Evolutionary conservation across 2,888 invertebrate species (phyloP).

Genomic region (Argyresthia albistria): DNA sequence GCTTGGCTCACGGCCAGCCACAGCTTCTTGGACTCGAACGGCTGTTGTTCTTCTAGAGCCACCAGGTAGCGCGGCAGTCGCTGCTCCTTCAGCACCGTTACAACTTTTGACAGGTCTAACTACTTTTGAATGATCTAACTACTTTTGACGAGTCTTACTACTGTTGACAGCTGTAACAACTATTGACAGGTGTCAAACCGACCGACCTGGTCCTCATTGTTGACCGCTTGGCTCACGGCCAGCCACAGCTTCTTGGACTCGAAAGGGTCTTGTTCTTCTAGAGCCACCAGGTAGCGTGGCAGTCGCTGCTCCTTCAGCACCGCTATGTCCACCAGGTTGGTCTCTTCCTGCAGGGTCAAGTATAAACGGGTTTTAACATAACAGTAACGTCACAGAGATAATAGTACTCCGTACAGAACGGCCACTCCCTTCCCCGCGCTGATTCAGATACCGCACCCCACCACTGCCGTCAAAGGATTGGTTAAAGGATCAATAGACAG

Average conservation of each 20-base stretch:
- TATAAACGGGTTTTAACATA: no score
- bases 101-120: no score
- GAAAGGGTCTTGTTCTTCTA: constrained; percentile 82
- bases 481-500: no score
- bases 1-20: constrained; percentile 92
- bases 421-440: no score
- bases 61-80: constrained; percentile 86
- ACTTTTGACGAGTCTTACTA: no score
- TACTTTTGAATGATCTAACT: no score
- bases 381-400: no score
- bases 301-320: constrained; percentile 80
- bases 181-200: no score
- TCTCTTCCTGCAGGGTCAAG: constrained; percentile 68
- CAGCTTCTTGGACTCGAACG: constrained; percentile 88
- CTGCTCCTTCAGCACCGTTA: constrained; percentile 78
- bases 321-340: constrained; percentile 80
- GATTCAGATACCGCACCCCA: no score
- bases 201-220: constrained; percentile 81
- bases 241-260: constrained; percentile 93
- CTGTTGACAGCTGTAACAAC: no score
- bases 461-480: no score
- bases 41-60: constrained; percentile 81
- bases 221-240: constrained; percentile 88
- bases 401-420: no score
- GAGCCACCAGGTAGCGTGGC: constrained; percentile 82